Conservation (phyloP, 1,140 invertebrate species). For the Amyelois transitella region DNA sequence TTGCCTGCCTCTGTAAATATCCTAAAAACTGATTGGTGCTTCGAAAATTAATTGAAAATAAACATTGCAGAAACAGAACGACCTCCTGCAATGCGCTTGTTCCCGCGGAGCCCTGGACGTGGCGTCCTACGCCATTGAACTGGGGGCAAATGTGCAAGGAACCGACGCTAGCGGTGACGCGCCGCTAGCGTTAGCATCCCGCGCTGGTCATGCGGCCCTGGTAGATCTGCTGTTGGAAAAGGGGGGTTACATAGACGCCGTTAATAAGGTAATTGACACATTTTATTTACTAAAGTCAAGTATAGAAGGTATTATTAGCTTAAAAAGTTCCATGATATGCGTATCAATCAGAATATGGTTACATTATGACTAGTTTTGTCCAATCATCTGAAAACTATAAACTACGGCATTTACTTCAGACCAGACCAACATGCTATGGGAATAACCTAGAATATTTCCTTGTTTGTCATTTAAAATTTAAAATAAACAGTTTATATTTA, state of each 20-base stretch:
- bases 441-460: too few relatives aligned
- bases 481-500: too few relatives aligned
- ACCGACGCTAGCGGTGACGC: constrained; percentile 79
- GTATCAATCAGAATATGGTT: too few relatives aligned
- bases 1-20: not conserved
- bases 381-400: too few relatives aligned
- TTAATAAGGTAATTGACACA: constrained; percentile 73
- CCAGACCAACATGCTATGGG: too few relatives aligned
- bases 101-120: constrained; percentile 67
- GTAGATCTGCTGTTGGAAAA: constrained; percentile 81
- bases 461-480: too few relatives aligned
- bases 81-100: constrained; percentile 65
- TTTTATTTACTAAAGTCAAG: too few relatives aligned
- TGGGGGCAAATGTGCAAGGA: constrained; percentile 74
- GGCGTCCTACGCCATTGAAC: constrained; percentile 75
- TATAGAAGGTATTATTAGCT: too few relatives aligned
- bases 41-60: not conserved
- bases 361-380: too few relatives aligned
- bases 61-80: constrained; percentile 56
- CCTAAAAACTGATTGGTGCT: not conserved
- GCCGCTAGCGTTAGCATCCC: constrained; percentile 83
- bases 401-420: too few relatives aligned
- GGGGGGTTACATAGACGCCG: constrained; percentile 79
- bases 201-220: constrained; percentile 83
- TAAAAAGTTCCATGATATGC: too few relatives aligned